phyloP scores from a whole-genome alignment of 2,797 vertebrate species.

The Pipistrellus nathusii region DNA sequence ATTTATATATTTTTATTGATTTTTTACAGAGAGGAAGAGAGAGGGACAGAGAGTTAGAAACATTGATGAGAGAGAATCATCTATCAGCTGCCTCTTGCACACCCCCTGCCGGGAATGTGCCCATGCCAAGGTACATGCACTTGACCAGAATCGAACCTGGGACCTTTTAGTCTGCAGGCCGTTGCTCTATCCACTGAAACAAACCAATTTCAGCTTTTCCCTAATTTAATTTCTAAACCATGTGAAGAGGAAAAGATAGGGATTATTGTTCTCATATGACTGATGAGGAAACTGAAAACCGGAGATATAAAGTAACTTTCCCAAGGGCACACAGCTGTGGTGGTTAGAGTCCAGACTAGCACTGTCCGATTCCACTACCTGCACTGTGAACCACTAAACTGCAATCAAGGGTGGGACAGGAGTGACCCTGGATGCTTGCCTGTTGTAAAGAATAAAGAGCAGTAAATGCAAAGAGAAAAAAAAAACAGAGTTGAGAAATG shows the following conservation, averaged over 20 bases:
- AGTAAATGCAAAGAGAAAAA: background rate
- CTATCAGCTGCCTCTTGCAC: no score
- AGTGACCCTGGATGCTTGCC: background rate
- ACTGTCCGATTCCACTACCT: background rate
- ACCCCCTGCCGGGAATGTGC: no score
- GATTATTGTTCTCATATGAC: background rate
- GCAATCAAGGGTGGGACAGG: rapidly evolving
- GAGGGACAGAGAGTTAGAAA: no score
- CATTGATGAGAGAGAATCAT: no score
- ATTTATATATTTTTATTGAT: no score
- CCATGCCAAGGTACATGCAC: no score
- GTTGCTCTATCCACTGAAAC: no score
- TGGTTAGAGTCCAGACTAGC: background rate
- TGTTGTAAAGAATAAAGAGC: background rate
- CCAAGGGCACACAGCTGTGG: background rate
- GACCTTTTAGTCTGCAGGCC: no score
- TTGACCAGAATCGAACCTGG: no score
- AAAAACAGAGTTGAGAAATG: background rate
- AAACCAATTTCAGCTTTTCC: background rate
- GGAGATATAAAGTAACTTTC: constrained; percentile 5
- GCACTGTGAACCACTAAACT: background rate
- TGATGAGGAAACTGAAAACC: background rate
- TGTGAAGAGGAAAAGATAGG: background rate
- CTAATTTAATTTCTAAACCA: constrained; percentile 30
- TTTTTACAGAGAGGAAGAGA: no score